Conservation (phyloP, 1,140 invertebrate species). For the Drosophila dunni region DNA sequence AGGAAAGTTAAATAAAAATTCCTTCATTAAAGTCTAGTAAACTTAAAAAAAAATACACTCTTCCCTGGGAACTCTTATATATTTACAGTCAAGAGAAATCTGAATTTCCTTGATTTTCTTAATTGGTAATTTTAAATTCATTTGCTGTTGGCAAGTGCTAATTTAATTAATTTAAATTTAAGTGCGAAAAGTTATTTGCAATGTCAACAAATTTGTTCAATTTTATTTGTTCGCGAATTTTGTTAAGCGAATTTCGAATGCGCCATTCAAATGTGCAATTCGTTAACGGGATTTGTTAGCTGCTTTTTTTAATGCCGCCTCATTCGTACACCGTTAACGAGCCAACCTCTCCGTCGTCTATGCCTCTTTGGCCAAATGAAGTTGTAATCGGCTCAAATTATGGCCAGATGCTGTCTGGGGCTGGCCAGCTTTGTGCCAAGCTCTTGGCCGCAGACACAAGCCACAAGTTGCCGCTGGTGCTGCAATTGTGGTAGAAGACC, state of each 20-base stretch:
- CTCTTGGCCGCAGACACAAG: conserved; percentile 13
- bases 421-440: conserved; percentile 35
- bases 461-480: background rate
- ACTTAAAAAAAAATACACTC: too few species aligned
- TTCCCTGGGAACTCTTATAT: too few species aligned
- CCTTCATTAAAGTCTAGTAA: too few species aligned
- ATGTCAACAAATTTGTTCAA: background rate
- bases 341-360: background rate
- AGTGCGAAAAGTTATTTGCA: background rate
- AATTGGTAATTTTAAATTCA: background rate
- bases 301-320: background rate
- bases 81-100: background rate
- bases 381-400: conserved; percentile 74
- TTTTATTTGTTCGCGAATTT: conserved; percentile 16
- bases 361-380: conserved; percentile 22
- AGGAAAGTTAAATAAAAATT: too few species aligned
- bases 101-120: background rate
- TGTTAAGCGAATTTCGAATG: conserved; percentile 28
- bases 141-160: background rate
- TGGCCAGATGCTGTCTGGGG: conserved; percentile 56
- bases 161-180: background rate
- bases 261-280: conserved; percentile 31
- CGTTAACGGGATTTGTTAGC: conserved; percentile 3
- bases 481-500: conserved; percentile 48
- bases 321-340: conserved; percentile 12